phyloP scores from a whole-genome alignment of 2,113 vertebrate genomes.

The Verasper variegatus region DNA sequence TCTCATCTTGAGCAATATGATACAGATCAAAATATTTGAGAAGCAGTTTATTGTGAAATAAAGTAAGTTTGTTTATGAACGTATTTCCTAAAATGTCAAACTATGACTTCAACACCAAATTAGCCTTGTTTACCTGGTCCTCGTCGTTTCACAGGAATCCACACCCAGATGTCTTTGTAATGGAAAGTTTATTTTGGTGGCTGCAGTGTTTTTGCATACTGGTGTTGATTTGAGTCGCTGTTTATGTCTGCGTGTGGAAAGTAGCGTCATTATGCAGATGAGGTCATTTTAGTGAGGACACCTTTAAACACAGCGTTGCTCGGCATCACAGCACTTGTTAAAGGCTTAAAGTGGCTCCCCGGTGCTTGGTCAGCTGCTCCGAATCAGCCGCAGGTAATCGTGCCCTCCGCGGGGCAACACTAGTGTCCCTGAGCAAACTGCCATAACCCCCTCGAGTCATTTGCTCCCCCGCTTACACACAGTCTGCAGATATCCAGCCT shows the following conservation, averaged over 20 bases:
- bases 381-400: conserved; percentile 59
- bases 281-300: conserved; percentile 52
- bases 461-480: conserved; percentile 18
- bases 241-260: conserved; percentile 56
- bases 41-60: too few species aligned
- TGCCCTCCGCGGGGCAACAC: not conserved
- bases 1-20: too few species aligned
- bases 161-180: conserved; percentile 22
- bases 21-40: too few species aligned
- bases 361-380: conserved; percentile 68
- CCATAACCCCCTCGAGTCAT: conserved; percentile 4
- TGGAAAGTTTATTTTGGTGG: conserved; percentile 20
- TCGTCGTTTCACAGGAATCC: not conserved
- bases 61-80: too few species aligned
- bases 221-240: conserved; percentile 46
- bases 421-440: conserved; percentile 3
- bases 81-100: not conserved
- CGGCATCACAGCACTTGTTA: conserved; percentile 62
- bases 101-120: not conserved
- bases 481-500: conserved; percentile 27
- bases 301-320: conserved; percentile 52
- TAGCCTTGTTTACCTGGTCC: too few species aligned
- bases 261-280: conserved; percentile 37
- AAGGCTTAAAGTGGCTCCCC: conserved; percentile 49
- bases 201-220: conserved; percentile 16